Conservation (phyloP, 1,140 invertebrate genomes). For the Achatina immaculata region DNA sequence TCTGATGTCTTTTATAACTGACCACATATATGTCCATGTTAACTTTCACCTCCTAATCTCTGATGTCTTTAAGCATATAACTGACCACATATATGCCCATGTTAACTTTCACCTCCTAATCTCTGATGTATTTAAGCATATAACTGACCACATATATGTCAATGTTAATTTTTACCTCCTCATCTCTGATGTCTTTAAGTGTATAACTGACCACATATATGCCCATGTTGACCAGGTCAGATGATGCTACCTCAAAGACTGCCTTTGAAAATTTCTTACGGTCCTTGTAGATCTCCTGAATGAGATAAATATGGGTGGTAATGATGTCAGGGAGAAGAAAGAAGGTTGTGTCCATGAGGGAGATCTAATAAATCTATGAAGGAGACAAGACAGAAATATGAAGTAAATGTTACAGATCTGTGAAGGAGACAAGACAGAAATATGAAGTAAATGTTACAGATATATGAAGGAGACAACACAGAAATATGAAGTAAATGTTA, state of each 20-base stretch:
- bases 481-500: too few species aligned
- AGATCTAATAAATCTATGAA: too few species aligned
- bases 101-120: slow-evolving; percentile 97
- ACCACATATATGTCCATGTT: too few species aligned
- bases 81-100: slow-evolving; percentile 99
- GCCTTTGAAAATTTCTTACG: slow-evolving; percentile 98
- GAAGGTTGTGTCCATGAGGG: too few species aligned
- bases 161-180: slow-evolving; percentile 98
- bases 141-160: slow-evolving; percentile 98
- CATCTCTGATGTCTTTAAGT: slow-evolving; percentile 96
- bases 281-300: slow-evolving; percentile 96
- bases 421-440: too few species aligned
- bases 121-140: slow-evolving; percentile 96
- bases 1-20: slow-evolving; percentile 97
- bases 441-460: too few species aligned
- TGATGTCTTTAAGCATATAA: slow-evolving; percentile 96
- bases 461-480: too few species aligned
- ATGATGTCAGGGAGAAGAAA: too few species aligned
- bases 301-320: slow-evolving; percentile 39
- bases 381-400: too few species aligned
- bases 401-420: too few species aligned
- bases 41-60: slow-evolving; percentile 99
- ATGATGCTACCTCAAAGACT: slow-evolving; percentile 78
- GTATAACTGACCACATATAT: slow-evolving; percentile 98
- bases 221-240: slow-evolving; percentile 97